A percentile compares a stretch with the other conserved stretches of the same genome.
Conservation (phyloP, 1,140 invertebrate species). For the Lepidurus packardi region DNA sequence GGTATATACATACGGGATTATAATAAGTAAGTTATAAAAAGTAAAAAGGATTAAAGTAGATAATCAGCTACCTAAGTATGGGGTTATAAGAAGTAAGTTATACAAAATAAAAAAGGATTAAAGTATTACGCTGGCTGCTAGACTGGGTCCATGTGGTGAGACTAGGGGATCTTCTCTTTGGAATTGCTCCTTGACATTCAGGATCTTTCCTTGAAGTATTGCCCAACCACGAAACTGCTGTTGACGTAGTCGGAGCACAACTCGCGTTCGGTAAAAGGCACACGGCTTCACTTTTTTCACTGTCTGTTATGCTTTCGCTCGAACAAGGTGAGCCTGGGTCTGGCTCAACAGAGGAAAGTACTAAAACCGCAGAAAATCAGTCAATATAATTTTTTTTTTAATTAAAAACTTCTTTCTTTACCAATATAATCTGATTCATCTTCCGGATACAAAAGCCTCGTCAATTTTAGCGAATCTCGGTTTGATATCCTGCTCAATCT, state of each 20-base stretch:
- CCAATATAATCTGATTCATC: conserved; percentile 5
- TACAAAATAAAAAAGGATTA: neutral
- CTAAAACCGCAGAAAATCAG: neutral
- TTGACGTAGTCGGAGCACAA: neutral
- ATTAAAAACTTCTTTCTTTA: neutral
- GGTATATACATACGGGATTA: neutral
- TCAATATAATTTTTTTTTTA: neutral
- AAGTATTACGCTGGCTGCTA: neutral
- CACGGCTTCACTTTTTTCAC: conserved; percentile 31
- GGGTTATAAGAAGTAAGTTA: neutral
- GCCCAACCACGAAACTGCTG: neutral
- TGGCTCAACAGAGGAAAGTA: neutral
- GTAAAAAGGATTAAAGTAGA: neutral
- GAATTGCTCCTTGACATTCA: conserved; percentile 2
- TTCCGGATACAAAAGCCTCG: neutral
- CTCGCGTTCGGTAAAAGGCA: conserved; percentile 25
- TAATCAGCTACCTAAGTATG: neutral
- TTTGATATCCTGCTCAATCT: neutral
- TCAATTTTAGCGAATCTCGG: neutral
- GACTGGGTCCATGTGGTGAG: neutral
- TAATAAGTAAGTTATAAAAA: neutral
- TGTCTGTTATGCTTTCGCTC: conserved; percentile 24
- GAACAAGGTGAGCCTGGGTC: neutral
- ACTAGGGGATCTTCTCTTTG: neutral
- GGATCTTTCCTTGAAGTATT: neutral